A percentile compares a stretch with the other conserved stretches of the same genome.
Evolutionary conservation across 2,113 vertebrate species (phyloP).

Genomic region (Corythaeola cristata): DNA sequence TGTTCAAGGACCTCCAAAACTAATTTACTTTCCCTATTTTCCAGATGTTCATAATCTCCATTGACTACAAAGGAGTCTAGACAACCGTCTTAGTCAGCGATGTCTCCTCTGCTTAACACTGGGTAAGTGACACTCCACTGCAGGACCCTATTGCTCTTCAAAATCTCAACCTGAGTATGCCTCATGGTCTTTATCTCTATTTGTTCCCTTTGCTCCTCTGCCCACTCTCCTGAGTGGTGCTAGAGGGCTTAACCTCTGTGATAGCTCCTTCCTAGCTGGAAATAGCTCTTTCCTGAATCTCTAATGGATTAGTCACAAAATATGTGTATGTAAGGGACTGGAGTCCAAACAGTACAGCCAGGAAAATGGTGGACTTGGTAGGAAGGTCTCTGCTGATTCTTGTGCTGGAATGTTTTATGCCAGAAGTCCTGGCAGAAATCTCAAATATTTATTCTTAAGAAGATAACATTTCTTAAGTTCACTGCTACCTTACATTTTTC

Average conservation of each 20-base stretch:
- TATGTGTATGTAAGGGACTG: not conserved
- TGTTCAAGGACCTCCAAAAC: not conserved
- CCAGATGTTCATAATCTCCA: not conserved
- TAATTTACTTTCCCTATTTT: not conserved
- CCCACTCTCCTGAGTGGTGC: not conserved
- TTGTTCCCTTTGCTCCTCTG: not conserved
- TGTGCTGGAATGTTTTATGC: not conserved
- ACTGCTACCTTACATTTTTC: not conserved
- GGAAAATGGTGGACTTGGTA: not conserved
- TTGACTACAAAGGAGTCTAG: not conserved
- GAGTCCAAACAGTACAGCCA: not conserved
- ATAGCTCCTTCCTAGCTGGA: not conserved
- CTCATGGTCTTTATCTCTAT: not conserved
- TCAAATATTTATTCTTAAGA: not conserved
- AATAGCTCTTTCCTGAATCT: not conserved
- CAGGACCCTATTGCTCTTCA: not conserved
- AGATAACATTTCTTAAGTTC: not conserved
- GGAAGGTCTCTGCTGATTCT: not conserved
- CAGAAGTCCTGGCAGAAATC: not conserved
- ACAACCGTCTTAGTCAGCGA: not conserved
- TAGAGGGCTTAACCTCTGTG: not conserved
- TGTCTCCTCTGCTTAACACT: not conserved
- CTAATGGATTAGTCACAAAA: not conserved
- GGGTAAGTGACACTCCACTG: not conserved
- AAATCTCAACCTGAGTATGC: not conserved